Percentiles rank a stretch among this genome's conserved stretches.
Evolutionary conservation across 2,797 vertebrate species (phyloP).

Genomic region (Pipistrellus pygmaeus): DNA sequence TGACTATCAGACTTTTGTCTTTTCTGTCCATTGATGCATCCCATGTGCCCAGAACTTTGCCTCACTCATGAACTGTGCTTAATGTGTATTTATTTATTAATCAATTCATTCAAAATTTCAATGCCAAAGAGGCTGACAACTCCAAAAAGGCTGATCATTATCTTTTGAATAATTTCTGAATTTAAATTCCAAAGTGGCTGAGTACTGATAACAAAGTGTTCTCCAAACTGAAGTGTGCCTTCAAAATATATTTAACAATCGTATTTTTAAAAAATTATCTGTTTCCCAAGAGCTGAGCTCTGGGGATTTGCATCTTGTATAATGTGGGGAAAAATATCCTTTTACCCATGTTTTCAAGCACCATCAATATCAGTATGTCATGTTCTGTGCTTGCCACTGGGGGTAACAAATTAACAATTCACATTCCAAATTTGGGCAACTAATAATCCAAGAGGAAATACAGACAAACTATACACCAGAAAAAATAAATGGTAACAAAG

Average conservation of each 20-base stretch:
- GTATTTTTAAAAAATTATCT: neutral
- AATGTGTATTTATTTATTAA: neutral
- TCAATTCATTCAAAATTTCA: neutral
- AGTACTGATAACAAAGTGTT: neutral
- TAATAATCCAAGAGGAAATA: neutral
- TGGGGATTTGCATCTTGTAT: neutral
- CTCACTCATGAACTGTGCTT: neutral
- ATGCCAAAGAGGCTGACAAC: neutral
- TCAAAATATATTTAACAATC: neutral
- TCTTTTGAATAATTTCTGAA: conserved; percentile 6
- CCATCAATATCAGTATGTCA: neutral
- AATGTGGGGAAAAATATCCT: neutral
- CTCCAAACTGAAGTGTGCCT: neutral
- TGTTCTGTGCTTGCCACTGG: neutral
- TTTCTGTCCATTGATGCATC: accelerated
- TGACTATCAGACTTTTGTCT: neutral
- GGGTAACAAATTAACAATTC: neutral
- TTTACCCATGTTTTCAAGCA: neutral
- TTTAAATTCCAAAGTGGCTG: neutral
- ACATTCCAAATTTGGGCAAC: neutral
- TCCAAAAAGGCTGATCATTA: neutral
- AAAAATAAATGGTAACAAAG: neutral
- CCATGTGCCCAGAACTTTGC: no score
- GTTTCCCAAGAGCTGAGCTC: neutral
- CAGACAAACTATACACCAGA: neutral